Evolutionary conservation across 2,113 vertebrate genomes (phyloP).

Genomic region (Rhinogobius similis): DNA sequence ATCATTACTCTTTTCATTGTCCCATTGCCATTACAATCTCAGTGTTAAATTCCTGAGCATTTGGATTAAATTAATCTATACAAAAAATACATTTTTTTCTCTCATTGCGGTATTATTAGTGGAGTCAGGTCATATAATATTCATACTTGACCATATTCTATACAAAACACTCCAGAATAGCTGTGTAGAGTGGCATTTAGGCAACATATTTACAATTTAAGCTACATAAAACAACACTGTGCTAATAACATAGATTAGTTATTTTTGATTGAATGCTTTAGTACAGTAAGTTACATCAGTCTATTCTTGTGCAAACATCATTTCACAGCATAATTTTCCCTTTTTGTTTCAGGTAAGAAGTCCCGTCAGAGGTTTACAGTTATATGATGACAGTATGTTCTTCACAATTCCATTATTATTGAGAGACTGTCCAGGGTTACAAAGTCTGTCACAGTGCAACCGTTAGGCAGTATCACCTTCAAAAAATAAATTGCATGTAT

Average conservation of each 20-base stretch:
- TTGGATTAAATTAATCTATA: constrained; percentile 37
- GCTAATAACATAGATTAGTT: constrained; percentile 16
- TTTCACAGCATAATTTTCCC: constrained; percentile 40
- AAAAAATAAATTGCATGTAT: constrained; percentile 33
- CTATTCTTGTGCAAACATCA: constrained; percentile 53
- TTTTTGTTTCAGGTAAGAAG: constrained; percentile 27
- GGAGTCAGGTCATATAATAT: constrained; percentile 27
- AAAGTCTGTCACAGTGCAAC: neutral
- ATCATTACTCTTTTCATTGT: constrained; percentile 34
- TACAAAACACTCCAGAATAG: constrained; percentile 12
- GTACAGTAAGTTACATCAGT: constrained; percentile 25
- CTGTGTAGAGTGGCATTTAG: constrained; percentile 35
- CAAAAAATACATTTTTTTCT: constrained; percentile 48
- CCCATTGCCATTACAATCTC: constrained; percentile 52
- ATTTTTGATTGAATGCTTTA: constrained; percentile 22
- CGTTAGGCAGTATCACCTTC: constrained; percentile 26
- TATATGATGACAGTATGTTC: constrained; percentile 70
- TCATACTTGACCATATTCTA: neutral
- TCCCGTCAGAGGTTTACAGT: constrained; percentile 42
- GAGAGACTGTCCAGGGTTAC: constrained; percentile 33
- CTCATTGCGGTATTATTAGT: constrained; percentile 34
- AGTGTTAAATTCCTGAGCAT: constrained; percentile 71
- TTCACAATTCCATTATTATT: constrained; percentile 27
- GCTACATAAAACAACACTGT: constrained; percentile 51
- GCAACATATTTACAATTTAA: constrained; percentile 36